Evolutionary conservation across 2,797 vertebrate genomes (phyloP).

Genomic region (Aselliscus stoliczkanus): DNA sequence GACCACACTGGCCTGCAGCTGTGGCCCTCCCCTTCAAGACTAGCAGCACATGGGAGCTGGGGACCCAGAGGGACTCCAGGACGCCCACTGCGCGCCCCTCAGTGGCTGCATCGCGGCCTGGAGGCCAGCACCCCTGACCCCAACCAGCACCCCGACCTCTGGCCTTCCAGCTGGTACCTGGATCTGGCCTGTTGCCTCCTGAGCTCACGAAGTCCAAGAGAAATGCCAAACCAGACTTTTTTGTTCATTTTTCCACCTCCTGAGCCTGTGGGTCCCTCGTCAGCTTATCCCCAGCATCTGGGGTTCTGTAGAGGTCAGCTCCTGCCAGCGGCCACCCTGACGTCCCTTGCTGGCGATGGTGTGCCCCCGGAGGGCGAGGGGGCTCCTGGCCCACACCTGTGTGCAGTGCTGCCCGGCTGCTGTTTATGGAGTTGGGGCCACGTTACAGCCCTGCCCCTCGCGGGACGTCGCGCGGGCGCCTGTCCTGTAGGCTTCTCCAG

Average conservation of each 20-base stretch:
- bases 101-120: fast-evolving
- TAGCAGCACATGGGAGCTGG: neutral
- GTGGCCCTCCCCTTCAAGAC: neutral
- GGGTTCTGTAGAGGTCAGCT: no score
- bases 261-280: neutral
- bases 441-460: fast-evolving
- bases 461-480: fast-evolving
- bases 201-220: neutral
- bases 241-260: neutral
- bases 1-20: no score
- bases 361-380: fast-evolving
- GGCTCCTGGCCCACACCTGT: no score
- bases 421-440: no score
- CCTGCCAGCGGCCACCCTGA: neutral
- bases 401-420: neutral
- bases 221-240: neutral
- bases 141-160: neutral
- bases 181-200: neutral
- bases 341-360: neutral
- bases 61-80: neutral
- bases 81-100: neutral
- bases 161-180: neutral
- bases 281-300: neutral
- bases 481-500: neutral
- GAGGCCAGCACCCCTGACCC: fast-evolving